Percentiles rank a stretch among this genome's conserved stretches.
These are phyloP conservation scores for Mongoloraphidia duomilia DNA, from an alignment of 2,888 invertebrate species.

Conservation along the genomic window DNA sequence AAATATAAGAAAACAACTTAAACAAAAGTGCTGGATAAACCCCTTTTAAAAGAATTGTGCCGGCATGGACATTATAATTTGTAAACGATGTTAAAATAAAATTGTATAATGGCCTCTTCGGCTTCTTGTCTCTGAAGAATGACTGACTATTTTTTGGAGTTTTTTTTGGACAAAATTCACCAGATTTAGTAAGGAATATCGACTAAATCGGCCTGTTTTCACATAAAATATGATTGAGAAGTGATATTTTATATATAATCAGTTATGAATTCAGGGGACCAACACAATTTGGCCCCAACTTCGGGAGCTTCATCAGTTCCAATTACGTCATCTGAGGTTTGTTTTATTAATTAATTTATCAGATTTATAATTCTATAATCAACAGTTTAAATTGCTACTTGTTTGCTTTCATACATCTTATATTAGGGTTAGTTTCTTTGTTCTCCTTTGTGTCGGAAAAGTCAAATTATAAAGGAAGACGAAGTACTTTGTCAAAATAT, in stretches of 20 bases:
- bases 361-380: too few relatives aligned
- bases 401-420: too few relatives aligned
- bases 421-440: too few relatives aligned
- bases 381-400: too few relatives aligned
- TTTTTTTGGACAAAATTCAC: slow-evolving; percentile 29
- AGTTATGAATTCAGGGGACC: slow-evolving; percentile 42
- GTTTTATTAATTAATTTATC: slow-evolving; percentile 8
- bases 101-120: slow-evolving; percentile 49
- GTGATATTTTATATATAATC: slow-evolving; percentile 14
- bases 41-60: too few relatives aligned
- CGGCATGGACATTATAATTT: too few relatives aligned
- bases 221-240: slow-evolving; percentile 19
- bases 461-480: too few relatives aligned
- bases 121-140: slow-evolving; percentile 51
- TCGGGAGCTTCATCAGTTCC: slow-evolving; percentile 42
- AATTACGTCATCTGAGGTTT: slow-evolving; percentile 37
- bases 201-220: slow-evolving; percentile 10
- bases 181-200: slow-evolving; percentile 23
- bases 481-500: too few relatives aligned
- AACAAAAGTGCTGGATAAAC: too few relatives aligned
- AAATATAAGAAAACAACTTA: too few relatives aligned
- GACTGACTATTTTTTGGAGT: slow-evolving; percentile 28
- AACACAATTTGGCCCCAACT: slow-evolving; percentile 28
- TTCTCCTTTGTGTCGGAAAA: too few relatives aligned
- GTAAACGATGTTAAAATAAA: too few relatives aligned